Evolutionary conservation across 92 coral and sea anemone species (phyloP).

Genomic region (Pocillopora meandrina): DNA sequence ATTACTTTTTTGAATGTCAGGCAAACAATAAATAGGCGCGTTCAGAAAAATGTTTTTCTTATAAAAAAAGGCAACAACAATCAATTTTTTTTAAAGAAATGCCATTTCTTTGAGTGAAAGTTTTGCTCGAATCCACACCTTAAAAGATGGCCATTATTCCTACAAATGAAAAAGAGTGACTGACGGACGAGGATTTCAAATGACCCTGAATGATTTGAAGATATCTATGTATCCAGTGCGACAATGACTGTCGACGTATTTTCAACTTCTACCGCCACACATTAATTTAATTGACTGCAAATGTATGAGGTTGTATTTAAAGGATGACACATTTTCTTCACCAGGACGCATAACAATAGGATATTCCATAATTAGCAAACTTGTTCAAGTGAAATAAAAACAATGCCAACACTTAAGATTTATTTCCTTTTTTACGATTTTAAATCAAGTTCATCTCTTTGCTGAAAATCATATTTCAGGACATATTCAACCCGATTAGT

Average conservation of each 20-base stretch:
- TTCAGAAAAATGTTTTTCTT: too few species aligned
- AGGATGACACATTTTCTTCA: not conserved
- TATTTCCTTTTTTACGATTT: not conserved
- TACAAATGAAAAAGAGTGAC: not conserved
- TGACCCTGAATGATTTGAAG: too few species aligned
- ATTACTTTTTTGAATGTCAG: too few species aligned
- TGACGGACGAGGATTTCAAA: not conserved
- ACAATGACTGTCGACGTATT: too few species aligned
- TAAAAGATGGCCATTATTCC: not conserved
- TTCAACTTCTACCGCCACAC: too few species aligned
- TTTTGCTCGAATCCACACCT: not conserved
- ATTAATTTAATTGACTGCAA: too few species aligned
- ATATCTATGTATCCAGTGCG: too few species aligned
- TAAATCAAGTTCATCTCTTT: not conserved
- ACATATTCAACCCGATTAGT: not conserved
- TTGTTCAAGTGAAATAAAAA: not conserved
- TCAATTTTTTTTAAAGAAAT: not conserved
- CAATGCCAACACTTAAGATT: not conserved
- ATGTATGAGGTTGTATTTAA: not conserved
- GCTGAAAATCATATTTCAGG: not conserved
- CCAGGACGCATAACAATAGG: not conserved
- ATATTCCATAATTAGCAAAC: not conserved
- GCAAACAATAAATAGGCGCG: too few species aligned
- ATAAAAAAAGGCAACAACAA: too few species aligned
- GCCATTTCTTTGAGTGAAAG: not conserved